A percentile compares a stretch with the other conserved stretches of the same genome.
phyloP scores from a whole-genome alignment of 2,888 invertebrate genomes.

The Dolichomitus sp. region DNA sequence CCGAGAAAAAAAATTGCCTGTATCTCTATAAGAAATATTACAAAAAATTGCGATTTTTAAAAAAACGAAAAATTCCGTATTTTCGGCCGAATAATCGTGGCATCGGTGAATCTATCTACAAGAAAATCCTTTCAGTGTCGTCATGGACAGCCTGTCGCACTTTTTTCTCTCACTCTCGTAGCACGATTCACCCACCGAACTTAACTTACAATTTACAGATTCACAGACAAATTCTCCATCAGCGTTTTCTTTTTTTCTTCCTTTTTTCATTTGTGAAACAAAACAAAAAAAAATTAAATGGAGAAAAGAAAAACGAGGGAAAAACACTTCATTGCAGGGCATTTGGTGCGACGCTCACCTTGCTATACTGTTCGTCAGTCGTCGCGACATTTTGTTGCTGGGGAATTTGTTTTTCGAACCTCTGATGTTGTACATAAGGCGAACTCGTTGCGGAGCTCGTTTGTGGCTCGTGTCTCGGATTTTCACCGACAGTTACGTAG shows the following conservation, averaged over 20 bases:
- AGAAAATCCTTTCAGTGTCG: constrained; percentile 49
- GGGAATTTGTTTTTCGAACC: constrained; percentile 73
- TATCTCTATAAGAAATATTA: too few species aligned
- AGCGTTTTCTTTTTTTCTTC: constrained; percentile 29
- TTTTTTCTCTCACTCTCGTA: constrained; percentile 7
- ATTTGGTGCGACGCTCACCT: constrained; percentile 81
- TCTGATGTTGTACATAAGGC: constrained; percentile 76
- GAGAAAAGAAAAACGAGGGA: constrained; percentile 24
- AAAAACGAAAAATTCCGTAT: neutral
- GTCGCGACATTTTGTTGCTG: constrained; percentile 38
- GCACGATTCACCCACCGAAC: constrained; percentile 10
- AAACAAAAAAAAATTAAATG: neutral
- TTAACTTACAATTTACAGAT: constrained; percentile 59
- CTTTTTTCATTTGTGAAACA: neutral
- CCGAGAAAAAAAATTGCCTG: neutral
- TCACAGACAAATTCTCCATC: constrained; percentile 35
- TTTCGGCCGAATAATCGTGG: neutral
- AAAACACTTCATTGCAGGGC: constrained; percentile 75
- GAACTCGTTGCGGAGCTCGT: constrained; percentile 57
- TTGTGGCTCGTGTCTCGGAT: constrained; percentile 68
- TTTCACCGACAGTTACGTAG: constrained; percentile 79
- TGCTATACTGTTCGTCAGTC: constrained; percentile 82
- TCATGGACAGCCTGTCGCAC: constrained; percentile 55
- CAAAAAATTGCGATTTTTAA: neutral
- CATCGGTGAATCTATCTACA: constrained; percentile 12